phyloP scores from a whole-genome alignment of 37 sponge, comb jelly and placozoan species.

The Theonella swinhoei region DNA sequence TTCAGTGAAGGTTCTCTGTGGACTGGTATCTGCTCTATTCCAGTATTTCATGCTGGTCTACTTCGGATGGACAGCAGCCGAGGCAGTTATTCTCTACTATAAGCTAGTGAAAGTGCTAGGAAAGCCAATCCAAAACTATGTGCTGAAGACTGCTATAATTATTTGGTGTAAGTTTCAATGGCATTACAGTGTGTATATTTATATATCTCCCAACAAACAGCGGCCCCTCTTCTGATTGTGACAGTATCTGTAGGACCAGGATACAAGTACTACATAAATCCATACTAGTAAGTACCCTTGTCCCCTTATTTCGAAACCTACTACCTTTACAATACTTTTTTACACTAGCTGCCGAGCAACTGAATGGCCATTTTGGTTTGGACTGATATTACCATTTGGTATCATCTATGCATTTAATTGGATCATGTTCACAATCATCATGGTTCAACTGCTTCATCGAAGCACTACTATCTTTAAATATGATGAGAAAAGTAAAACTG shows the following conservation, averaged over 20 bases:
- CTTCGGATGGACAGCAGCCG: constrained; percentile 65
- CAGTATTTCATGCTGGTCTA: constrained; percentile 72
- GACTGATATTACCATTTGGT: constrained; percentile 55
- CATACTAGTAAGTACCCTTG: background rate
- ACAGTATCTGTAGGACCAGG: constrained; percentile 42
- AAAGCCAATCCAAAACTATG: background rate
- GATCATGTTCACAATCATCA: constrained; percentile 54
- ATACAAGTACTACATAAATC: constrained; percentile 28
- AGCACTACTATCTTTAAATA: background rate
- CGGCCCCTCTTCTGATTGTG: constrained; percentile 34
- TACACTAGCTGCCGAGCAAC: constrained; percentile 50
- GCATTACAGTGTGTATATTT: background rate
- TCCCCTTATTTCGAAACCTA: background rate
- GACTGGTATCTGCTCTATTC: constrained; percentile 46
- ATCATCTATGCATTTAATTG: constrained; percentile 65
- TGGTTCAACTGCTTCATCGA: constrained; percentile 21
- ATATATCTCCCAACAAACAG: background rate
- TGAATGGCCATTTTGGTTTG: constrained; percentile 64
- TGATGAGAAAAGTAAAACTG: background rate
- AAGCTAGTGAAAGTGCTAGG: constrained; percentile 57
- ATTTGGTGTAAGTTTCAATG: constrained; percentile 49
- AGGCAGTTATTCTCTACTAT: constrained; percentile 52
- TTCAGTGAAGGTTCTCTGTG: constrained; percentile 41
- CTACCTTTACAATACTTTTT: background rate
- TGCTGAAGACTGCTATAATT: constrained; percentile 23